phyloP scores from a whole-genome alignment of 2,888 invertebrate species.

The Augochlorella aurata region DNA sequence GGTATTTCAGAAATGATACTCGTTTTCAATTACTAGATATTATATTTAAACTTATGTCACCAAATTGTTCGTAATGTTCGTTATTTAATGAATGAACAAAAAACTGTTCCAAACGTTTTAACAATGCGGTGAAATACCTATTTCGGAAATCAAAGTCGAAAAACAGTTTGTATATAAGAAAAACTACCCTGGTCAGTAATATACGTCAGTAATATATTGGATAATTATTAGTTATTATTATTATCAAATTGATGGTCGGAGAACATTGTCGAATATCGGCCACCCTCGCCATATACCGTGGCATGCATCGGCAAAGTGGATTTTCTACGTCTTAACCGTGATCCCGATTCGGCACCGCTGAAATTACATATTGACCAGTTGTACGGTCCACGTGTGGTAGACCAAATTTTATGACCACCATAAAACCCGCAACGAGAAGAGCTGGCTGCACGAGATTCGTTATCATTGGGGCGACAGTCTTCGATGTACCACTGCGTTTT shows the following conservation, averaged over 20 bases:
- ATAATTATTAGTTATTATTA: too few species aligned
- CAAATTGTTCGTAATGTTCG: too few species aligned
- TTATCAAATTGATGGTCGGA: too few species aligned
- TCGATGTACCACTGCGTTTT: neutral
- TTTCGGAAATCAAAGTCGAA: too few species aligned
- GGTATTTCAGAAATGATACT: neutral
- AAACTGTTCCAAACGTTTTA: too few species aligned
- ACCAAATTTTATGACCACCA: conserved; percentile 8
- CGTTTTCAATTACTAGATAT: neutral
- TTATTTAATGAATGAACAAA: too few species aligned
- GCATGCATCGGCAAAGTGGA: neutral
- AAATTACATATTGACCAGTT: conserved; percentile 1
- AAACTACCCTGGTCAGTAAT: too few species aligned
- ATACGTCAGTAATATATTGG: too few species aligned
- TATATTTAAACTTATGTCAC: neutral
- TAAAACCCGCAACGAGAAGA: conserved; percentile 2
- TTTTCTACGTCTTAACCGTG: neutral
- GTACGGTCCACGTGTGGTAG: neutral
- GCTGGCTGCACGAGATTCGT: conserved; percentile 2
- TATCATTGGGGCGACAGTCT: neutral
- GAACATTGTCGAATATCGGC: too few species aligned
- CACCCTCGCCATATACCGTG: too few species aligned
- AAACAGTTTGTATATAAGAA: too few species aligned
- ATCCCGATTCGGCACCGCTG: neutral
- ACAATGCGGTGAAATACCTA: too few species aligned